phyloP scores from a whole-genome alignment of 23 tunicate genomes.

The Ciona savignyi region DNA sequence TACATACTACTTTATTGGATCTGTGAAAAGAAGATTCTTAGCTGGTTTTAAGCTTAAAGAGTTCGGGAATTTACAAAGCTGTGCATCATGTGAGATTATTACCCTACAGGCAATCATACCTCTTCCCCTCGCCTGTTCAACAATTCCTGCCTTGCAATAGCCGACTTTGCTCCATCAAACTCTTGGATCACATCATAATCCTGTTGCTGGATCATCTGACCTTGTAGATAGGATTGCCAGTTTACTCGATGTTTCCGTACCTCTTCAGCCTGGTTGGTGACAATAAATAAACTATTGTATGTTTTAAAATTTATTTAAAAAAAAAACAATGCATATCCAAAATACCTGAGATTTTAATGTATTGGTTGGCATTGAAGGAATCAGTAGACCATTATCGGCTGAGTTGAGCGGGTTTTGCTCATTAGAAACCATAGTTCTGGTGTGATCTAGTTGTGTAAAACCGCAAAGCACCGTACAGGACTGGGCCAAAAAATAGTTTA shows the following conservation, averaged over 20 bases:
- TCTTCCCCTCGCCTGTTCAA: constrained; percentile 64
- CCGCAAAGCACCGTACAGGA: too few relatives aligned
- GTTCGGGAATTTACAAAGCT: too few relatives aligned
- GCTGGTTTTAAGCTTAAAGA: too few relatives aligned
- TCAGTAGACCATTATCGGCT: not conserved
- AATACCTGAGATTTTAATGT: not conserved
- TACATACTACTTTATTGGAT: too few relatives aligned
- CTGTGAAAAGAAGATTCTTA: too few relatives aligned
- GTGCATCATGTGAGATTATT: too few relatives aligned
- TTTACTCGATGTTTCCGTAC: constrained; percentile 67
- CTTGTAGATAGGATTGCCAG: constrained; percentile 86
- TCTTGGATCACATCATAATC: constrained; percentile 85
- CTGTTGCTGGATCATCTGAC: constrained; percentile 84
- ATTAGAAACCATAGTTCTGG: too few relatives aligned
- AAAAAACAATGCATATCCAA: too few relatives aligned
- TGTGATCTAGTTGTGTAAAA: too few relatives aligned
- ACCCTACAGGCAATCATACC: too few relatives aligned
- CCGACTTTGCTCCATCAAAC: constrained; percentile 52
- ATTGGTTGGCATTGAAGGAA: not conserved
- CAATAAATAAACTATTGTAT: not conserved
- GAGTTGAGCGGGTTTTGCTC: constrained; percentile 4
- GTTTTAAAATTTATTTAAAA: too few relatives aligned
- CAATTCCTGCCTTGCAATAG: constrained; percentile 46
- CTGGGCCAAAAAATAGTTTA: too few relatives aligned
- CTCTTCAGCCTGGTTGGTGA: constrained; percentile 44